Evolutionary conservation across 1,140 invertebrate genomes (phyloP).

Genomic region (Protaetia brevitarsis): DNA sequence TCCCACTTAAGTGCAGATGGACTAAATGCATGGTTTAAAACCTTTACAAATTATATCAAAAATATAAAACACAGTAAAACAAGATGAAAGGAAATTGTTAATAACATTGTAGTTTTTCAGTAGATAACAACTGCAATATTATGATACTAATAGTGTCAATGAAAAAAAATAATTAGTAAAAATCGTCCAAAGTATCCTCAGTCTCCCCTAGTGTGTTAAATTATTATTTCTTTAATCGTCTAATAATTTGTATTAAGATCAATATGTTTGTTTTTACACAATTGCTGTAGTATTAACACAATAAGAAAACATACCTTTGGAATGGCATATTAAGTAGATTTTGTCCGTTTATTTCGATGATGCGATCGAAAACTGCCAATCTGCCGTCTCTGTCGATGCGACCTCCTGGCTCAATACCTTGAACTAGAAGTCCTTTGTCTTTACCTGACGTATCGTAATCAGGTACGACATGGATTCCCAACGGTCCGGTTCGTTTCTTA

Average conservation of each 20-base stretch:
- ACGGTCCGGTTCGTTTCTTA: constrained; percentile 67
- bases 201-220: too few relatives aligned
- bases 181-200: too few relatives aligned
- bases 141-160: too few relatives aligned
- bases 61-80: too few relatives aligned
- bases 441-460: constrained; percentile 72
- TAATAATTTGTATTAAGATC: neutral
- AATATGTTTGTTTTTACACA: constrained; percentile 25
- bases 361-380: constrained; percentile 75
- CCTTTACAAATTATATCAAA: too few relatives aligned
- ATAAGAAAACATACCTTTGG: constrained; percentile 53
- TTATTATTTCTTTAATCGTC: too few relatives aligned
- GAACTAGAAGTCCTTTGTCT: constrained; percentile 77
- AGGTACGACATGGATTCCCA: constrained; percentile 87
- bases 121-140: too few relatives aligned
- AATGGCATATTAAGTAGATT: constrained; percentile 71
- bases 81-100: too few relatives aligned
- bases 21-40: too few relatives aligned
- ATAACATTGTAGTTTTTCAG: too few relatives aligned
- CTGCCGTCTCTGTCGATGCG: constrained; percentile 77
- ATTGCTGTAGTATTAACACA: neutral
- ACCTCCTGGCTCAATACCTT: constrained; percentile 82
- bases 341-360: constrained; percentile 84
- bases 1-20: too few relatives aligned
- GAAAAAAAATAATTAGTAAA: too few relatives aligned